Conservation (phyloP, 2,113 vertebrate species). For the Atlantisia rogersi region DNA sequence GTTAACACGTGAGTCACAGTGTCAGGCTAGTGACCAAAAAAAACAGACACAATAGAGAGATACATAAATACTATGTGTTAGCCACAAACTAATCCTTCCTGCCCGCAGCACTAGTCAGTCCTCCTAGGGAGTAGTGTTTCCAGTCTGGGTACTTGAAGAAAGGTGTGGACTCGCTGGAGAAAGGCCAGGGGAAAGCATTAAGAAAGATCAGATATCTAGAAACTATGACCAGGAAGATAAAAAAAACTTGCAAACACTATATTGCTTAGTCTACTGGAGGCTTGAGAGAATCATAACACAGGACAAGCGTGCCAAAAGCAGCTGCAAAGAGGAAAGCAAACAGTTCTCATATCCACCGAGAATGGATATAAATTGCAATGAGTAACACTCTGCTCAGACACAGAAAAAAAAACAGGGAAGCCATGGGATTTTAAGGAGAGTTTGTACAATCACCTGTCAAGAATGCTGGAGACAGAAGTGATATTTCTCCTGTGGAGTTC, state of each 20-base stretch:
- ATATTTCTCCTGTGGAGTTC: neutral
- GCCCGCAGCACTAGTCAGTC: neutral
- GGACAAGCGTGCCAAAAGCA: neutral
- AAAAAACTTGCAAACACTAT: neutral
- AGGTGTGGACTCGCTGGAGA: neutral
- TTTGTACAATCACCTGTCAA: neutral
- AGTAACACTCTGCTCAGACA: neutral
- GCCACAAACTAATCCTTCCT: slow-evolving; percentile 3
- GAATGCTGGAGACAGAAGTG: neutral
- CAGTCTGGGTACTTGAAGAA: neutral
- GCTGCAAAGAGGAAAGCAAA: neutral
- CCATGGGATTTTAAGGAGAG: neutral
- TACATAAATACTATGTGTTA: neutral
- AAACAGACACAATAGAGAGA: neutral
- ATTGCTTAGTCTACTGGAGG: neutral
- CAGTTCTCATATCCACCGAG: fast-evolving
- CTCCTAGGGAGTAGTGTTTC: neutral
- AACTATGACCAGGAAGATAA: neutral
- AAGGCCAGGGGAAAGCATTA: neutral
- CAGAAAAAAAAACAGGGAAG: neutral
- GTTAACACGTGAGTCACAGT: neutral
- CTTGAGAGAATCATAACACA: neutral
- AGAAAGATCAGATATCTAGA: neutral
- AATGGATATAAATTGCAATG: neutral
- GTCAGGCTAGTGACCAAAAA: neutral